A percentile compares a stretch with the other conserved stretches of the same genome.
Conservation (phyloP, 2,113 vertebrate genomes). For the Perca schrenkii region DNA sequence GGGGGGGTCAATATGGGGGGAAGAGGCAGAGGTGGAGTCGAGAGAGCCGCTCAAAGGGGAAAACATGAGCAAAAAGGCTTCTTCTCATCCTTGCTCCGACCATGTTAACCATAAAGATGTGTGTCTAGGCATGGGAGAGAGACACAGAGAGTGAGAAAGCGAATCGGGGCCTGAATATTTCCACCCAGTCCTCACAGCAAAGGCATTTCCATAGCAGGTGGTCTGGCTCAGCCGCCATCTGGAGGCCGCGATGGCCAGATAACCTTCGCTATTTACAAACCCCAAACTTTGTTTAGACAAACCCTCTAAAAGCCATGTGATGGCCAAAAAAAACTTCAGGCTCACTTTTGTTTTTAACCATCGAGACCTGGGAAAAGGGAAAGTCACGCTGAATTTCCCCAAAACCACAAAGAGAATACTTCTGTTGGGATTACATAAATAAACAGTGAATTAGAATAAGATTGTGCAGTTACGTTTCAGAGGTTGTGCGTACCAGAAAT, state of each 20-base stretch:
- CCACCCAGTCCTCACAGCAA: conserved; percentile 60
- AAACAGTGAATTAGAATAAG: conserved; percentile 78
- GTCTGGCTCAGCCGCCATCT: conserved; percentile 84
- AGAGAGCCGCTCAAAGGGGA: conserved; percentile 51
- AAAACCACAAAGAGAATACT: conserved; percentile 75
- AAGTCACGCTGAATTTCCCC: conserved; percentile 70
- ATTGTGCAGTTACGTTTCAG: conserved; percentile 63
- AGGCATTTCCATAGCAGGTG: conserved; percentile 86
- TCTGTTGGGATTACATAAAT: conserved; percentile 72
- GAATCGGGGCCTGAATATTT: conserved; percentile 49
- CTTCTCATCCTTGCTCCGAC: conserved; percentile 53
- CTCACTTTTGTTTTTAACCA: conserved; percentile 73
- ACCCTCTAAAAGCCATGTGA: conserved; percentile 79
- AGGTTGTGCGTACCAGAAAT: conserved; percentile 72
- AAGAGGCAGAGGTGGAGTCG: conserved; percentile 16
- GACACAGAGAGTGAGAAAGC: conserved; percentile 41
- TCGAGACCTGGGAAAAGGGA: conserved; percentile 75
- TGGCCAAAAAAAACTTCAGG: conserved; percentile 75
- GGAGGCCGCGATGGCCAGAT: conserved; percentile 84
- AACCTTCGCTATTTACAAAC: conserved; percentile 86
- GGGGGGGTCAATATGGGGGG: conserved; percentile 53
- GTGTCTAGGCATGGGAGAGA: conserved; percentile 30
- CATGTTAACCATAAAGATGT: conserved; percentile 55
- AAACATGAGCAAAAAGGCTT: conserved; percentile 44
- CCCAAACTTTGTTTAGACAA: conserved; percentile 85